phyloP scores from a whole-genome alignment of 2,888 invertebrate species.

The Dasypogon diadema region DNA sequence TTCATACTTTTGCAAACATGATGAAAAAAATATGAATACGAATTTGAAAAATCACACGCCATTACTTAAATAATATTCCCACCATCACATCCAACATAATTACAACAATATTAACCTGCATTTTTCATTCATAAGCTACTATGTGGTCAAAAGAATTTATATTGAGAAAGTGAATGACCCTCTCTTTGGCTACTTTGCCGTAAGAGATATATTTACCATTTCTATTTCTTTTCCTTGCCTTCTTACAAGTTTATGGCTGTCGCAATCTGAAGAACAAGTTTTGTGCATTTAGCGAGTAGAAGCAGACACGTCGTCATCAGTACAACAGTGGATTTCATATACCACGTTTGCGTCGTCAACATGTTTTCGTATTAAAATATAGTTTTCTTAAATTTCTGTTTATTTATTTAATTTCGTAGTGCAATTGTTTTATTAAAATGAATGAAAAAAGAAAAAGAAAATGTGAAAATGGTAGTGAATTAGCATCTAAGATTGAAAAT shows the following conservation, averaged over 20 bases:
- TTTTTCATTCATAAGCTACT: too few species aligned
- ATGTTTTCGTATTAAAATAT: too few species aligned
- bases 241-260: neutral
- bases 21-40: too few species aligned
- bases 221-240: neutral
- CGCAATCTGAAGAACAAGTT: neutral
- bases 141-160: too few species aligned
- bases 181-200: neutral
- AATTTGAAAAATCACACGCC: too few species aligned
- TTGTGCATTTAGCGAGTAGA: neutral
- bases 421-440: neutral
- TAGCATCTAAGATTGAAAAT: neutral
- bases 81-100: too few species aligned
- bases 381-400: neutral
- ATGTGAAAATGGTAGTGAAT: neutral
- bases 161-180: constrained; percentile 3
- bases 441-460: neutral
- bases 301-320: neutral
- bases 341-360: neutral
- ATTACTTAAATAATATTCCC: too few species aligned
- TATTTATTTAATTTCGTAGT: constrained; percentile 7
- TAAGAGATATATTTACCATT: neutral
- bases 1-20: too few species aligned
- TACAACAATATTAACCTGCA: neutral
- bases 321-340: neutral